phyloP scores from a whole-genome alignment of 2,797 vertebrate species.

The Halcyon leucocephala region DNA sequence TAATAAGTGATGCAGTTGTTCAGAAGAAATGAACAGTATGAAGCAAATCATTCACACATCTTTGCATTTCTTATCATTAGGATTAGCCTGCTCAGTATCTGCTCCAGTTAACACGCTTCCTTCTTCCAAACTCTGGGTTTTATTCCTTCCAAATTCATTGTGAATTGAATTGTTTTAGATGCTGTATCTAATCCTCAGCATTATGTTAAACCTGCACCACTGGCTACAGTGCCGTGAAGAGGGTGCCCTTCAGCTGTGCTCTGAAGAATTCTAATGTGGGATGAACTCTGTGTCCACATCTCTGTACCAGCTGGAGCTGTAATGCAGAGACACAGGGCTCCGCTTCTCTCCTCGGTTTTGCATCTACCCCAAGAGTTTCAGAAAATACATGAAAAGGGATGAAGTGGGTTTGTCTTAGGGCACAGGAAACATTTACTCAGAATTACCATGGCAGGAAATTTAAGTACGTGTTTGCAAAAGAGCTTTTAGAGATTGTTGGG shows the following conservation, averaged over 20 bases:
- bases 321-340: not conserved
- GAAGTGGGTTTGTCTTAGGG: not conserved
- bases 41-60: constrained; percentile 60
- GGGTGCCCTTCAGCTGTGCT: not conserved
- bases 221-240: not conserved
- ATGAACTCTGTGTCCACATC: not conserved
- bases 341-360: not conserved
- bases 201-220: not conserved
- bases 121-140: constrained; percentile 21
- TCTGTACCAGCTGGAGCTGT: not conserved
- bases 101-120: constrained; percentile 62
- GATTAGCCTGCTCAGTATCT: constrained; percentile 56
- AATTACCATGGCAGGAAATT: not conserved
- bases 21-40: constrained; percentile 18
- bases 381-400: not conserved
- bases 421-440: not conserved
- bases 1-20: constrained; percentile 11
- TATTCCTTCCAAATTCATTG: constrained; percentile 16
- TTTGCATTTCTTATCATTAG: constrained; percentile 59
- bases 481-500: not conserved
- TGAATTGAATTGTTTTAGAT: constrained; percentile 39
- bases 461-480: not conserved
- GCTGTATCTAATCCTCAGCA: constrained; percentile 9
- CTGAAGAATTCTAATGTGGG: not conserved
- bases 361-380: not conserved